Percentiles rank a stretch among this genome's conserved stretches.
Conservation (phyloP, 2,888 invertebrate species). For the Acronicta aceris region DNA sequence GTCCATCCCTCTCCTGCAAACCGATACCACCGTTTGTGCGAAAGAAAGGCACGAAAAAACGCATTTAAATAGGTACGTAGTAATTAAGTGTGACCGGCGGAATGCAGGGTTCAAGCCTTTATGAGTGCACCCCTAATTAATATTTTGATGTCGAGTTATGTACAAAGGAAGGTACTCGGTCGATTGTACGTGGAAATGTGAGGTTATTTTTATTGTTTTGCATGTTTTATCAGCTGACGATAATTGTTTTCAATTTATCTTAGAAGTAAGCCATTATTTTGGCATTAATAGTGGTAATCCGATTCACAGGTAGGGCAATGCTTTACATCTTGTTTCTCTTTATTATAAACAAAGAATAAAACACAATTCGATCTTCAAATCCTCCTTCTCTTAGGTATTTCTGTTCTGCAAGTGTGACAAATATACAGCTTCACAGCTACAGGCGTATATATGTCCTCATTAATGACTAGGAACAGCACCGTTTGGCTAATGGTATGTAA, state of each 20-base stretch:
- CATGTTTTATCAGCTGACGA: slow-evolving; percentile 50
- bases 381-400: slow-evolving; percentile 11
- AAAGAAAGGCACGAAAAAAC: slow-evolving; percentile 63
- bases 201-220: slow-evolving; percentile 57
- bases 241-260: slow-evolving; percentile 34
- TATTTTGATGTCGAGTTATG: slow-evolving; percentile 37
- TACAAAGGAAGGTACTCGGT: slow-evolving; percentile 17
- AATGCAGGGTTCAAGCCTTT: slow-evolving; percentile 64
- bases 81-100: slow-evolving; percentile 64
- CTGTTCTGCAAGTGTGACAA: slow-evolving; percentile 38
- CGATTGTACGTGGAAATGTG: slow-evolving; percentile 36
- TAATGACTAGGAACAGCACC: slow-evolving; percentile 46
- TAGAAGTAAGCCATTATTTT: slow-evolving; percentile 6
- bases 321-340: background rate
- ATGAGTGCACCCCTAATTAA: slow-evolving; percentile 60
- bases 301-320: background rate
- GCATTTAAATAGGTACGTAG: slow-evolving; percentile 59
- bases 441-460: slow-evolving; percentile 27
- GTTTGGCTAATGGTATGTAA: slow-evolving; percentile 46
- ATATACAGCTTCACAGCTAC: slow-evolving; percentile 31
- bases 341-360: slow-evolving; percentile 28
- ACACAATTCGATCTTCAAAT: slow-evolving; percentile 1
- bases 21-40: slow-evolving; percentile 69
- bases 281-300: background rate
- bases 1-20: slow-evolving; percentile 71